Base-by-base conservation (phyloP, 2,113 vertebrate species). In the Varanus komodoensis region DNA sequence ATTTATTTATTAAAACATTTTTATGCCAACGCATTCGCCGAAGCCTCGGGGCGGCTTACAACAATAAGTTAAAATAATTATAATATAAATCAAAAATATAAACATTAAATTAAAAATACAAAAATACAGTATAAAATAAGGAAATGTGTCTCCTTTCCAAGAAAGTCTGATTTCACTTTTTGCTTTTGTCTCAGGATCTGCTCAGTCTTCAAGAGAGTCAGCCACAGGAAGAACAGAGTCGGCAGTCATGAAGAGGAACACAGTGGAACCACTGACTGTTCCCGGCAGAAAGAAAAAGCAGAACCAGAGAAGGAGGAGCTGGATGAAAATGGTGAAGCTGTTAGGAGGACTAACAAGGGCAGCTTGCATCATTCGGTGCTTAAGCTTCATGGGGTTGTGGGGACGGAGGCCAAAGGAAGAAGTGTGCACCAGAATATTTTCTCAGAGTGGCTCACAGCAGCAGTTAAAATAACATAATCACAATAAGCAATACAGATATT, bases 171-270 rank as follows among this genome's bases (percentile, higher is more conserved):
- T 25, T 67, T 88, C 17, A 50, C n/a, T 61, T 38, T 29, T 71
- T 48, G 5, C n/a, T 69, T 69, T 54, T 82, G 67, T 38, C 57
- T 6, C 52, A 88, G 87, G 87, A 81, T 88, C 78, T 88, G 87
- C 87, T 88, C 68, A 1, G 48, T 82, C 25, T 88, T 52, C 87
- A 88, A 82, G 78, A 54, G 67, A 82, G 78, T 34, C 1, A 71
- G 48, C 77, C 67, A 34, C 11, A 52, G 34, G 67, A 88, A 69
- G 67, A 88, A 73, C 64, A 34, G 87, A 23, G 48, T 82, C 23
- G 15, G 23, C 6, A 25, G 23, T 19, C 78, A 82, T 34, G 87
- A 82, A 54, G 78, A 81, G 48, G 25, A 52, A 48, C 79, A 9
- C 78, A 52, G 6, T 71, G n/a, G 44, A 34, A 67, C 32, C 32